Conservation (phyloP, 2,888 invertebrate species). For the Pediacus dermestoides region DNA sequence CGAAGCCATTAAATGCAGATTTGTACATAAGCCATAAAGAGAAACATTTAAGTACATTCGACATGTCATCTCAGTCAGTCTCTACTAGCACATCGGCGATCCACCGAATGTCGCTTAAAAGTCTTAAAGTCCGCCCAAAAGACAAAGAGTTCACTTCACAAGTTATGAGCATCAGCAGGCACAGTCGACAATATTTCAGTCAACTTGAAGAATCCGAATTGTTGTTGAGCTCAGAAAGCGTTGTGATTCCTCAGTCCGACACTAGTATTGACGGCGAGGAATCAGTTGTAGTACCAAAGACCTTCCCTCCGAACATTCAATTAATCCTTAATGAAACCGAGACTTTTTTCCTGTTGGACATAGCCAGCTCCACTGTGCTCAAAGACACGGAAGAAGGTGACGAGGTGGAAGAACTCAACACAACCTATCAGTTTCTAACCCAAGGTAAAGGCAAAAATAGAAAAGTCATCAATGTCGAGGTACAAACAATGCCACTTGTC, state of each 20-base stretch:
- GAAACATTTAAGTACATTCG: conserved; percentile 30
- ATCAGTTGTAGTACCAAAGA: too few species aligned
- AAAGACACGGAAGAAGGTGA: conserved; percentile 56
- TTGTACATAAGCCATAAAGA: conserved; percentile 41
- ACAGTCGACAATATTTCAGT: too few species aligned
- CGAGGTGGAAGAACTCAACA: conserved; percentile 60
- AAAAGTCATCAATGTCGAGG: conserved; percentile 63
- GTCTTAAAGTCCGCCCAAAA: too few species aligned
- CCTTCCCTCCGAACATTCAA: conserved; percentile 60
- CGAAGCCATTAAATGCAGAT: conserved; percentile 46
- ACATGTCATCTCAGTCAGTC: too few species aligned
- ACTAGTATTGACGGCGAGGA: too few species aligned
- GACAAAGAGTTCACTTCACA: neutral
- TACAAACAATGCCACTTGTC: conserved; percentile 63
- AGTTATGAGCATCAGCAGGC: too few species aligned
- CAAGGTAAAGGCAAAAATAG: conserved; percentile 65
- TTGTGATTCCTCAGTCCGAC: too few species aligned
- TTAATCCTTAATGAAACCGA: conserved; percentile 66
- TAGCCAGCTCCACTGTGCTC: conserved; percentile 61
- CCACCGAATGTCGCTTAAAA: too few species aligned
- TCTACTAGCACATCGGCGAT: conserved; percentile 1
- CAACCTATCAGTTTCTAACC: conserved; percentile 64
- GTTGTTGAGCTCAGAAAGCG: too few species aligned
- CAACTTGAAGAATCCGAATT: too few species aligned
- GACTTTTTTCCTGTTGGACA: conserved; percentile 61